Evolutionary conservation across 2,888 invertebrate genomes (phyloP).

Genomic region (Entomobrya multifasciata): DNA sequence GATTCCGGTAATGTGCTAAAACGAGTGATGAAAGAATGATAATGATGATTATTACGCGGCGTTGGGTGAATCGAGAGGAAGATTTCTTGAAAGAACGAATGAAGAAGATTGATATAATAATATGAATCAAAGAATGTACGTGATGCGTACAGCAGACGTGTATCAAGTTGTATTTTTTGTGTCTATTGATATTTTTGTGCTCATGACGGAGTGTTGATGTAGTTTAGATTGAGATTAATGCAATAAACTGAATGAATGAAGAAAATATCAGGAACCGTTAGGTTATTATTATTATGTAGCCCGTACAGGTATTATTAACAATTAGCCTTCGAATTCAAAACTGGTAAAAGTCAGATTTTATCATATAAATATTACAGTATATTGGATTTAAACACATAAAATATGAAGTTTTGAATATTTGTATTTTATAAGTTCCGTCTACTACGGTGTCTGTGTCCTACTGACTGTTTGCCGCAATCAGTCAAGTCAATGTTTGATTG

Average conservation of each 20-base stretch:
- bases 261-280: slow-evolving; percentile 22
- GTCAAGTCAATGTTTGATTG: too few species aligned
- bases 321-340: neutral
- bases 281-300: neutral
- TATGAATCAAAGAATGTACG: neutral
- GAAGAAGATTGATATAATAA: slow-evolving; percentile 28
- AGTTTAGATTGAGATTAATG: slow-evolving; percentile 7
- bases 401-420: too few species aligned
- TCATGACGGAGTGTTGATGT: neutral
- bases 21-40: slow-evolving; percentile 25
- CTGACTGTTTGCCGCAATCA: too few species aligned
- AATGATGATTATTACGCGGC: neutral
- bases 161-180: too few species aligned
- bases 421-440: too few species aligned
- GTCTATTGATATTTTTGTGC: neutral
- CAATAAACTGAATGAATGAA: slow-evolving; percentile 39
- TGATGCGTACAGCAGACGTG: slow-evolving; percentile 1
- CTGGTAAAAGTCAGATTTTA: neutral
- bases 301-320: neutral
- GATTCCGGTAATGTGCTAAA: too few species aligned
- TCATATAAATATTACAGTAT: too few species aligned
- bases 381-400: neutral
- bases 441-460: too few species aligned
- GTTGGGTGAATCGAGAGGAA: neutral
- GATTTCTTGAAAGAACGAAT: neutral